Conservation (phyloP, 2,113 vertebrate species). For the Aptenodytes forsteri region DNA sequence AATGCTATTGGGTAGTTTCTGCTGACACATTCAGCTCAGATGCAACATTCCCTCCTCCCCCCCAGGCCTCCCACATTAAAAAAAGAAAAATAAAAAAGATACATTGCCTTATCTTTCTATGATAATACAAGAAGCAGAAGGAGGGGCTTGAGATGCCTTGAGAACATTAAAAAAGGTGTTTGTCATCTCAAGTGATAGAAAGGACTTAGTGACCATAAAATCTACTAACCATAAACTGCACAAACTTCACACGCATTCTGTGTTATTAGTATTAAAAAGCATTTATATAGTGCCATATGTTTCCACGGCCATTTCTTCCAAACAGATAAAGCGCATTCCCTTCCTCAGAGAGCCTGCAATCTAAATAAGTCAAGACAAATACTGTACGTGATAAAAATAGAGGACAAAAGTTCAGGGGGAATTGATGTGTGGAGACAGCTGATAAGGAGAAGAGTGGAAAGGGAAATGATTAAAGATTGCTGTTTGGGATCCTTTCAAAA, state of each 20-base stretch:
- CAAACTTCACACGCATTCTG: not conserved
- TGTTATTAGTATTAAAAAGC: constrained; percentile 40
- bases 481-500: not conserved
- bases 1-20: not conserved
- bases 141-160: not conserved
- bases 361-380: constrained; percentile 48
- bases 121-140: not conserved
- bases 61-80: not conserved
- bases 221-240: not conserved
- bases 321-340: constrained; percentile 34
- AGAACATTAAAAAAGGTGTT: not conserved
- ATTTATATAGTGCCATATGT: constrained; percentile 28
- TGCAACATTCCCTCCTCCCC: not conserved
- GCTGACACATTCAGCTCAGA: not conserved
- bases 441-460: constrained; percentile 44
- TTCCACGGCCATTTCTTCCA: not conserved
- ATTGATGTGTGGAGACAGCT: constrained; percentile 41
- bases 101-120: not conserved
- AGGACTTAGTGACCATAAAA: not conserved
- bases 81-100: not conserved
- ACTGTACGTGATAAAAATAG: constrained; percentile 34
- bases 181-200: not conserved
- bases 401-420: constrained; percentile 36
- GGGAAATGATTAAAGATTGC: constrained; percentile 3
- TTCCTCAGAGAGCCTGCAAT: constrained; percentile 12